Evolutionary conservation across 53 echinoderm and acorn worm species (phyloP), one percentile per base, ranked within the genome.

Genomic region (Actinopyga echinites): DNA sequence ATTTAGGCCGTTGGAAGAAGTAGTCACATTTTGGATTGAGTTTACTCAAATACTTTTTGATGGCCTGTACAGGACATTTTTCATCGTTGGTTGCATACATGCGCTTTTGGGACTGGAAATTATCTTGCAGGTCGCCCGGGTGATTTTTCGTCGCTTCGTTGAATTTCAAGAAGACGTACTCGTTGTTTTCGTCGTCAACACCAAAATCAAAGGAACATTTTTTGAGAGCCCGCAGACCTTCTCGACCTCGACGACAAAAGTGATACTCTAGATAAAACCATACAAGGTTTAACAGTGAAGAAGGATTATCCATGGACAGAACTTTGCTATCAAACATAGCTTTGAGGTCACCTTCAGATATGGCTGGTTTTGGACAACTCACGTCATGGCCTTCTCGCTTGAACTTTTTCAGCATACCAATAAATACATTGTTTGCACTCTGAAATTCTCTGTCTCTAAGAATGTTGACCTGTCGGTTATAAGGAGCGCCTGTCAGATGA

Each of bases 31-130:
- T 64, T 21, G 63, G 63, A 61, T 84, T 84, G 22, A 84, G 53
- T 31, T 88, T 88, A 54, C 71, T 33, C 28, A 84, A 40, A 65
- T 84, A 78, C 59, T 78, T 55, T 29, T 79, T 83, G 24, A 89
- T 35, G 19, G 59, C 79, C 36, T 53, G 52, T 4, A 89, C 85
- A 12, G 89, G 85, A 32, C 89, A 89, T 21, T 61, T 74, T 42
- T 43, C 74, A 22, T 74, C 74, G n/a, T 24, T 29, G 8, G 74
- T 74, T n/a, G 44, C 9, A 12, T 49, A 74, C 74, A 74, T 74
- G 23, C 74, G 22, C 1, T 20, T 74, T 1, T n/a, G 44, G n/a
- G 74, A 43, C 26, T 74, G 43, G 30, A 74, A 74, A 74, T 74
- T 10, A 2, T 29, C 24, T 22, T 52, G 44, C 25, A 74, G 44